Evolutionary conservation across 2,113 vertebrate genomes (phyloP), one percentile per base, ranked within the genome.

Genomic region (Mus pahari): DNA sequence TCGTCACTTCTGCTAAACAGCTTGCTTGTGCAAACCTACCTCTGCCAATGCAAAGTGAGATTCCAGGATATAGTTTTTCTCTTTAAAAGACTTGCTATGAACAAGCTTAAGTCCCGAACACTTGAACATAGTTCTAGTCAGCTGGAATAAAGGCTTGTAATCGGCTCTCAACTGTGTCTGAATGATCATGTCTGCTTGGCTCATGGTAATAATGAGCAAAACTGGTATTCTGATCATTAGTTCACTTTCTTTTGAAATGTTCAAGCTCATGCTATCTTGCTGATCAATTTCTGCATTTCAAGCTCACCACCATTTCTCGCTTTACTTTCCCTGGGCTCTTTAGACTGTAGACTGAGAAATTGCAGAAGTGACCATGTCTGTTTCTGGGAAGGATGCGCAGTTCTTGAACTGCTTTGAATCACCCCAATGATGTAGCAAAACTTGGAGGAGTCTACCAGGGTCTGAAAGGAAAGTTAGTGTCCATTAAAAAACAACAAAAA

Each of bases 401-500:
- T 66, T 77, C 58, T 87, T 58, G 1, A 42, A 31, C 71, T 48
- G 50, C 3, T 86, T 73, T 88, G 6, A 75, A 75, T 71, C 39
- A 55, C 39, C 48, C 39, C 55, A 73, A 89, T 42, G 48, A 7
- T 28, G 28, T 68, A 50, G 42, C 53, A 81, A 50, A 24, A 12
- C 39, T 74, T 64, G 45, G 70, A 58, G 24, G 33, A 39, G 39
- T 20, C 20, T 73, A 53, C 45, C 50, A 68, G 78, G 36, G 53
- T 50, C 58, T 81, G 82, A 92, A 95, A 70, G 39, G 11, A 62
- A 6, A 19, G 64, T 75, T 74, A 16, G 58, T 74, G 92, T 45
- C n/a, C 33, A 87, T 28, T 94, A 89, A 78, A 97, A 95, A 94
- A 39, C 13, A 36, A 68, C 33, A 1, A 36, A 36, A 36, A 78